Conservation (phyloP, 2,888 invertebrate species). For the Scrobipalpa atriplicella region DNA sequence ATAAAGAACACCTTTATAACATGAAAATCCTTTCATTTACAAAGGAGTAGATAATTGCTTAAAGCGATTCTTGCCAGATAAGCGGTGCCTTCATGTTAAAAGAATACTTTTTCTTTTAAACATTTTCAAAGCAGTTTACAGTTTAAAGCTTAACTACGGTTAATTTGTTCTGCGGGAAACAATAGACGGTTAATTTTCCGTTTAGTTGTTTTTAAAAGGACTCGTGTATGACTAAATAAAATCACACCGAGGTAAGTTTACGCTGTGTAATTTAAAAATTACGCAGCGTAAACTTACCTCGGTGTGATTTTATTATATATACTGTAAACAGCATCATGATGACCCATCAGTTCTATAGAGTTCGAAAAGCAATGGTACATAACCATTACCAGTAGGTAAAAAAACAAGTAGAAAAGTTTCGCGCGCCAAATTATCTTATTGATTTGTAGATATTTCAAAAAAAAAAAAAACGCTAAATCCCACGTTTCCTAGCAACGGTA, state of each 20-base stretch:
- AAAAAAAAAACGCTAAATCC: neutral
- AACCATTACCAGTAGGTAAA: no score
- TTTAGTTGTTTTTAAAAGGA: neutral
- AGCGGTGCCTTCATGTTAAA: slow-evolving; percentile 45
- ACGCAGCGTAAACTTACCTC: no score
- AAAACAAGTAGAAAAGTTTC: neutral
- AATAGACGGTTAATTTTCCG: slow-evolving; percentile 41
- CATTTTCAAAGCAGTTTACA: slow-evolving; percentile 67
- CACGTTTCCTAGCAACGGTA: slow-evolving; percentile 31
- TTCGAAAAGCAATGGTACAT: no score
- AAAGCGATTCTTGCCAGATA: slow-evolving; percentile 53
- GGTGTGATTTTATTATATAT: no score
- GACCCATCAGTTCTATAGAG: no score
- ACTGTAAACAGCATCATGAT: no score
- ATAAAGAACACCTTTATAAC: neutral
- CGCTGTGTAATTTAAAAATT: no score
- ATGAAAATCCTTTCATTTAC: slow-evolving; percentile 32
- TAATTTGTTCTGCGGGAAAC: slow-evolving; percentile 65
- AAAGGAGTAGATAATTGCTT: slow-evolving; percentile 45
- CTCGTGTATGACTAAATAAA: no score
- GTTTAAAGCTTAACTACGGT: slow-evolving; percentile 60
- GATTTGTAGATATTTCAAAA: no score
- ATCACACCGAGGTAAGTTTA: no score
- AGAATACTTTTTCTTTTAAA: slow-evolving; percentile 62
- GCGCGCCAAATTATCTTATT: neutral